These are phyloP conservation scores for Noctua comes DNA, from an alignment of 2,888 invertebrate species.

Conservation along the genomic window DNA sequence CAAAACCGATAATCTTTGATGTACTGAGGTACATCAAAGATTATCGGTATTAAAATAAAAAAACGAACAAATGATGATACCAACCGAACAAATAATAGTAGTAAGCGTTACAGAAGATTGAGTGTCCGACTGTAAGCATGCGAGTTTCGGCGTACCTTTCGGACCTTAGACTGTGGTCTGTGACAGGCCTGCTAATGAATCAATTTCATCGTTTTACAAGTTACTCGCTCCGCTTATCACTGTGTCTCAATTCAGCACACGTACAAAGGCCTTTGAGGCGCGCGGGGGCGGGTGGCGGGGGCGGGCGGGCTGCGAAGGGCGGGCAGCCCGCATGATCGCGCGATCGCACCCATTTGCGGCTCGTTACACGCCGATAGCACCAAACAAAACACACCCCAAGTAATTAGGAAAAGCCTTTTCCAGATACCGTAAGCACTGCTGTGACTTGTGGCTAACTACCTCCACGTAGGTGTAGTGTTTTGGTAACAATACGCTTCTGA, in stretches of 20 bases:
- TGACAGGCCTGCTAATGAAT: background rate
- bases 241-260: constrained; percentile 66
- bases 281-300: constrained; percentile 67
- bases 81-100: background rate
- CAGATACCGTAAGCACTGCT: constrained; percentile 87
- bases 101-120: background rate
- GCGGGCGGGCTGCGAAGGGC: constrained; percentile 74
- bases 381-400: constrained; percentile 90
- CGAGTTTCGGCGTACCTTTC: background rate
- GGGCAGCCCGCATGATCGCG: constrained; percentile 89
- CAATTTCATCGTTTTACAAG: background rate
- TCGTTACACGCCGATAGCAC: constrained; percentile 90
- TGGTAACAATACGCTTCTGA: background rate
- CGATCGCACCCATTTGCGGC: constrained; percentile 90
- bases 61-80: background rate
- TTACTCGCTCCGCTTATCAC: constrained; percentile 71
- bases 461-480: constrained; percentile 45
- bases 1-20: background rate
- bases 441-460: constrained; percentile 72
- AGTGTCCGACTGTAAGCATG: background rate
- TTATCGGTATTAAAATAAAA: background rate
- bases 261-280: constrained; percentile 90
- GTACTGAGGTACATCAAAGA: no score
- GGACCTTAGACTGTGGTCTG: background rate
- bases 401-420: constrained; percentile 90